A percentile compares a stretch with the other conserved stretches of the same genome.
phyloP scores from a whole-genome alignment of 2,797 vertebrate species.

The Pangasius mekongensis region DNA sequence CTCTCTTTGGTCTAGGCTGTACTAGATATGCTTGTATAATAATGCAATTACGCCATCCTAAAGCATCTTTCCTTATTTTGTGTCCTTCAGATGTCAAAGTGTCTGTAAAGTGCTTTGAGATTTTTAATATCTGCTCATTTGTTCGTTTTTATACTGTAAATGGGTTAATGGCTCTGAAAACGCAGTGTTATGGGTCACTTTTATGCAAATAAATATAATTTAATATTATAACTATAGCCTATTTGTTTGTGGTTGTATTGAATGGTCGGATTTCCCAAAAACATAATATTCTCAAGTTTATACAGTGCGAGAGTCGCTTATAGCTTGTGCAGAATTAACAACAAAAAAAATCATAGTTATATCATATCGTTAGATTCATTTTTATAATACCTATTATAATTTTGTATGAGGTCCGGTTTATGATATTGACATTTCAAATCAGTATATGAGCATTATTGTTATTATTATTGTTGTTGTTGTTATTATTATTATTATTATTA shows the following conservation, averaged over 20 bases:
- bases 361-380: neutral
- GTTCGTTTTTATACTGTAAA: constrained; percentile 64
- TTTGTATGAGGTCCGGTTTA: neutral
- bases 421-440: neutral
- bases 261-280: neutral
- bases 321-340: neutral
- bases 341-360: neutral
- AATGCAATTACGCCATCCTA: constrained; percentile 70
- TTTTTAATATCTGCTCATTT: constrained; percentile 60
- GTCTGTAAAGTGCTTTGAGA: constrained; percentile 63
- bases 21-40: constrained; percentile 86
- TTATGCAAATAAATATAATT: constrained; percentile 79
- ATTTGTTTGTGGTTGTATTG: constrained; percentile 34
- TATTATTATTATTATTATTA: neutral
- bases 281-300: neutral
- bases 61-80: constrained; percentile 48
- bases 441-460: too few relatives aligned
- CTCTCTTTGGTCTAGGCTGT: constrained; percentile 84
- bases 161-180: constrained; percentile 59
- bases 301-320: neutral
- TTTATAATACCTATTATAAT: neutral
- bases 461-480: neutral
- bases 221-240: constrained; percentile 67
- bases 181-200: constrained; percentile 67
- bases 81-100: constrained; percentile 58